These are phyloP conservation scores for Mystacornis crossleyi DNA, from an alignment of 2,113 vertebrate genomes.

Conservation along the genomic window DNA sequence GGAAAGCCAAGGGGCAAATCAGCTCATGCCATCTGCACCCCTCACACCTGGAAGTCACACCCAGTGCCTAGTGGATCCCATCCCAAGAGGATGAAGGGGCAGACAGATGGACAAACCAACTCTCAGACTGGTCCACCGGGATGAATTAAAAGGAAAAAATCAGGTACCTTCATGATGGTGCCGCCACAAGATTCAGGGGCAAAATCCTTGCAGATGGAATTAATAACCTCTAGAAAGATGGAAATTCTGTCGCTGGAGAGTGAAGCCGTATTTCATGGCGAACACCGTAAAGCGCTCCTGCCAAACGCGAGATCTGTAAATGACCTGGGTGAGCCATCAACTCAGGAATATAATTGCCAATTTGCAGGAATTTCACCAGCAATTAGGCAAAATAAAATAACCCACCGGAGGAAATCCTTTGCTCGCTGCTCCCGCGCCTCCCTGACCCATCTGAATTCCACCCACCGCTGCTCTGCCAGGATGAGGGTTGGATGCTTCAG, in stretches of 20 bases:
- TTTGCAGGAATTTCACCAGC: conserved; percentile 73
- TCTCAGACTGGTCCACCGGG: neutral
- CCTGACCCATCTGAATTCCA: neutral
- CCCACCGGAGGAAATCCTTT: conserved; percentile 39
- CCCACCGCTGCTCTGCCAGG: neutral
- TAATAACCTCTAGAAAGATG: neutral
- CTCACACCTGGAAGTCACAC: fast-evolving
- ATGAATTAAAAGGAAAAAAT: neutral
- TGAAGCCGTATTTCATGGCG: neutral
- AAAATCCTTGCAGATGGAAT: neutral
- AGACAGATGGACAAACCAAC: fast-evolving
- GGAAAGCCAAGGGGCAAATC: neutral
- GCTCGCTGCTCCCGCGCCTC: neutral
- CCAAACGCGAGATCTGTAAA: conserved; percentile 56
- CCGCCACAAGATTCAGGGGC: neutral
- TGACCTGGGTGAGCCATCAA: conserved; percentile 66
- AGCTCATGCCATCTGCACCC: fast-evolving
- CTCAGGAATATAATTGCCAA: conserved; percentile 65
- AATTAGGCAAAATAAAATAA: conserved; percentile 75
- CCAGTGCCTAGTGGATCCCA: fast-evolving
- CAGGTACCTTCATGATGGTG: neutral
- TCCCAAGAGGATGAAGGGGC: neutral
- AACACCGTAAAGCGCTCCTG: conserved; percentile 37
- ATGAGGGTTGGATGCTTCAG: neutral
- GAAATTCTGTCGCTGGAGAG: neutral